Conservation (phyloP, 2,888 invertebrate genomes). For the Ennomos erosarius region DNA sequence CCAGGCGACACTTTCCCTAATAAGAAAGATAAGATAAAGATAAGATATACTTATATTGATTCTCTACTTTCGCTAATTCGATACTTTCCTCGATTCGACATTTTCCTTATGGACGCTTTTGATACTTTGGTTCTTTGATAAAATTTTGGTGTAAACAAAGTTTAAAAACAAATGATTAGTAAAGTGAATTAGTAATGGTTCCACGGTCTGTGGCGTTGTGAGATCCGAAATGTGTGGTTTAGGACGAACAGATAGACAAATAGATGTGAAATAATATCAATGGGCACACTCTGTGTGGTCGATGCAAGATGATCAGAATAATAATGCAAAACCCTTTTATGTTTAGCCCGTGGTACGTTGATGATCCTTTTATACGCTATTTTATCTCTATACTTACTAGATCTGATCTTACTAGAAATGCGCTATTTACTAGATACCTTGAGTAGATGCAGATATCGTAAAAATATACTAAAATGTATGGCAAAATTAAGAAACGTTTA, state of each 20-base stretch:
- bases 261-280: constrained; percentile 69
- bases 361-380: constrained; percentile 45
- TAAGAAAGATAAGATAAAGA: too few relatives aligned
- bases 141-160: constrained; percentile 32
- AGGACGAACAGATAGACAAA: constrained; percentile 82
- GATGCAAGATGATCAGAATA: constrained; percentile 61
- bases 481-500: too few relatives aligned
- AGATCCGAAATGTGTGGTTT: constrained; percentile 77
- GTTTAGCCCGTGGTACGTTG: constrained; percentile 54
- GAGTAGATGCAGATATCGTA: too few relatives aligned
- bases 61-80: too few relatives aligned
- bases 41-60: too few relatives aligned
- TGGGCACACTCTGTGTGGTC: constrained; percentile 65
- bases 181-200: constrained; percentile 79
- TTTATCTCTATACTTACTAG: constrained; percentile 27
- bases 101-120: too few relatives aligned
- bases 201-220: constrained; percentile 60
- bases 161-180: constrained; percentile 52
- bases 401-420: not conserved
- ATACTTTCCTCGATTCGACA: too few relatives aligned
- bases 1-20: too few relatives aligned
- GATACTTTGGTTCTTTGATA: too few relatives aligned
- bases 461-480: too few relatives aligned
- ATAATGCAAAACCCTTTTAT: constrained; percentile 33
- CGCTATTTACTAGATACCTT: too few relatives aligned